Conservation (phyloP, 1,140 invertebrate genomes). For the Bombyx mori region DNA sequence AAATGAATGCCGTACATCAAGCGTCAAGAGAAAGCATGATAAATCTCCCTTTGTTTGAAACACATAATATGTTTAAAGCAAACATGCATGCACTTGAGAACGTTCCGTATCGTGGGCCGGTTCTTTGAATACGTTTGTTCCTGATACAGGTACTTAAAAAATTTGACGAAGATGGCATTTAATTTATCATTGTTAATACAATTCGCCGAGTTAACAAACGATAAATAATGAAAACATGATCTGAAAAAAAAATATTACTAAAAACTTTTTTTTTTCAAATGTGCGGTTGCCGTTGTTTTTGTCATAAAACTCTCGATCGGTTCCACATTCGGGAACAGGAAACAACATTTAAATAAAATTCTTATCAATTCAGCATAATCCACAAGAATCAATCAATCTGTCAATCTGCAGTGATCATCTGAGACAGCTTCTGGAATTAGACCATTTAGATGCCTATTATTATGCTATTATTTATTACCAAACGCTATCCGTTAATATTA, state of each 20-base stretch:
- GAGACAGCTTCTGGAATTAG: too few relatives aligned
- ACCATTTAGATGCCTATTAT: too few relatives aligned
- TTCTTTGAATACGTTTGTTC: constrained; percentile 1
- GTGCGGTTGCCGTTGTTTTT: too few relatives aligned
- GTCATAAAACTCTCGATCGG: too few relatives aligned
- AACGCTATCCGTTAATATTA: constrained; percentile 2
- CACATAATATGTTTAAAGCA: constrained; percentile 44
- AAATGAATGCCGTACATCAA: constrained; percentile 39
- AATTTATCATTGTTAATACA: neutral
- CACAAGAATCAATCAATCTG: too few relatives aligned
- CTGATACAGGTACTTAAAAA: neutral
- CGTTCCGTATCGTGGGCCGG: constrained; percentile 16
- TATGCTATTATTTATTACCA: neutral
- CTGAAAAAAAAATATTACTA: too few relatives aligned
- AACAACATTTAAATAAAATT: too few relatives aligned
- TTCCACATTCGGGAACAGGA: too few relatives aligned
- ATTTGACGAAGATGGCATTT: neutral
- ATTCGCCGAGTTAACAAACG: neutral
- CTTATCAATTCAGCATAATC: too few relatives aligned
- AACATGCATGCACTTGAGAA: constrained; percentile 30
- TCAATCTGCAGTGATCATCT: too few relatives aligned
- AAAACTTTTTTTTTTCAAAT: too few relatives aligned
- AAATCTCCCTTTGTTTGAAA: constrained; percentile 54
- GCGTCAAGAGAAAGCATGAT: constrained; percentile 44
- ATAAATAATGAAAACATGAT: neutral